Percentiles rank a stretch among this genome's conserved stretches.
Conservation (phyloP, 2,113 vertebrate genomes). For the Sander vitreus region DNA sequence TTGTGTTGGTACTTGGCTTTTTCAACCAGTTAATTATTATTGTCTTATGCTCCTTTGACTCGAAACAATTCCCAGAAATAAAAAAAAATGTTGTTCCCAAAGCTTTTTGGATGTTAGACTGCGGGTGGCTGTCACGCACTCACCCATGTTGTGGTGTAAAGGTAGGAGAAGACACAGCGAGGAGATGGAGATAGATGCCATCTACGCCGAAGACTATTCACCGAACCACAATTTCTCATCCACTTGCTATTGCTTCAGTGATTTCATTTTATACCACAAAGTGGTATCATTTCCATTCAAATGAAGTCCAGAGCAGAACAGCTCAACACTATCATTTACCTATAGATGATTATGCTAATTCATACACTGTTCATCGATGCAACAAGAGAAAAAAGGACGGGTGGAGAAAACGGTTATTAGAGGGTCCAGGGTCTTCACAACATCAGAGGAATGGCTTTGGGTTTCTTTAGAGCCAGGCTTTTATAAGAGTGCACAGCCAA, state of each 20-base stretch:
- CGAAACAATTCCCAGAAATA: slow-evolving; percentile 97
- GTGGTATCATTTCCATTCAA: slow-evolving; percentile 75
- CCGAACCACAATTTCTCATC: slow-evolving; percentile 52
- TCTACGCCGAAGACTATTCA: slow-evolving; percentile 16
- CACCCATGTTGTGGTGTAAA: slow-evolving; percentile 13
- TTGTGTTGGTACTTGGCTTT: slow-evolving; percentile 87
- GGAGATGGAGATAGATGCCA: slow-evolving; percentile 38
- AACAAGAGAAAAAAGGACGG: slow-evolving; percentile 45
- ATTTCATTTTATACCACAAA: slow-evolving; percentile 64
- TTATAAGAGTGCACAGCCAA: slow-evolving; percentile 55
- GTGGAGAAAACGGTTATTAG: slow-evolving; percentile 45
- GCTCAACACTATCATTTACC: slow-evolving; percentile 67
- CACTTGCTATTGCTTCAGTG: slow-evolving; percentile 46
- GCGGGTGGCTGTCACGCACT: slow-evolving; percentile 49
- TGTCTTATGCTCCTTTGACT: slow-evolving; percentile 90
- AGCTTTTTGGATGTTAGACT: slow-evolving; percentile 79
- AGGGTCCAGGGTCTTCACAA: slow-evolving; percentile 49
- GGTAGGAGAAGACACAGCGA: neutral
- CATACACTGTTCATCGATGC: slow-evolving; percentile 62
- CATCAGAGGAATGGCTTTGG: slow-evolving; percentile 46
- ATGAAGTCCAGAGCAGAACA: slow-evolving; percentile 59
- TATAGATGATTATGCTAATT: slow-evolving; percentile 75
- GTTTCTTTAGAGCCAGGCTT: slow-evolving; percentile 49
- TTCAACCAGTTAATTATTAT: slow-evolving; percentile 79
- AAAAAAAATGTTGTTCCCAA: slow-evolving; percentile 97